Evolutionary conservation across 2,797 vertebrate species (phyloP), one percentile per base, ranked within the genome.

Genomic region (Novumbra hubbsi): DNA sequence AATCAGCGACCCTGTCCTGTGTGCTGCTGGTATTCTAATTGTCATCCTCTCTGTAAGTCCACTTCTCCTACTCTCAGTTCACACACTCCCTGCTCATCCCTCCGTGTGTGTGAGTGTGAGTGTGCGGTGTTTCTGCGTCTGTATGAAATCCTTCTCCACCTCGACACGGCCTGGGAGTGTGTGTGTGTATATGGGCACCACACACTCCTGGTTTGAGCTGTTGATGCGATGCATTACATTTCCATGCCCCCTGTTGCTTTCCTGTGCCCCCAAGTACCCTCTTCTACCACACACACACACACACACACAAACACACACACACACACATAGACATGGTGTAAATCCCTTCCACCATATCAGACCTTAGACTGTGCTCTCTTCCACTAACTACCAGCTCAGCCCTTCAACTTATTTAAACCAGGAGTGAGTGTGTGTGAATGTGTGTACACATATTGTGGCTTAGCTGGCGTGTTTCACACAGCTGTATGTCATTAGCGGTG

Each of bases 1-100:
- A 50, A 98, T 99, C 91, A 98, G 95, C 0, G 97, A 99, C 0
- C 96, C 95, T 15, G 95, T 99, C 88, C 96, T 99, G 81, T 95
- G 92, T 83, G 96, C 96, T 48, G 97, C 95, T 32, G 97, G 98
- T 91, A 99, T 98, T 86, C 94, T 99, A 88, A 97, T 98, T 64
- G 94, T 92, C 92, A 96, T 98, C 92, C 93, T 98, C 1, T 95
- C 96, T 81, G 97, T 99, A 91, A 98, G 98, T 92, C 80, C 71
- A 89, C 77, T 50, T 85, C 80, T 52, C 24, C 17, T 2, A 52
- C 34, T 68, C 38, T 45, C 74, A 84, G 81, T 79, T 78, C 76
- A 84, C 11, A 19, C 8, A 14, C 21, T 8, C 19, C 34, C 4
- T 34, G 11, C 34, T 16, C 27, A 50, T 83, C 81, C 84, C 60